A percentile compares a stretch with the other conserved stretches of the same genome.
These are phyloP conservation scores for Protophormia terraenovae DNA, from an alignment of 2,888 invertebrate species.

Conservation along the genomic window DNA sequence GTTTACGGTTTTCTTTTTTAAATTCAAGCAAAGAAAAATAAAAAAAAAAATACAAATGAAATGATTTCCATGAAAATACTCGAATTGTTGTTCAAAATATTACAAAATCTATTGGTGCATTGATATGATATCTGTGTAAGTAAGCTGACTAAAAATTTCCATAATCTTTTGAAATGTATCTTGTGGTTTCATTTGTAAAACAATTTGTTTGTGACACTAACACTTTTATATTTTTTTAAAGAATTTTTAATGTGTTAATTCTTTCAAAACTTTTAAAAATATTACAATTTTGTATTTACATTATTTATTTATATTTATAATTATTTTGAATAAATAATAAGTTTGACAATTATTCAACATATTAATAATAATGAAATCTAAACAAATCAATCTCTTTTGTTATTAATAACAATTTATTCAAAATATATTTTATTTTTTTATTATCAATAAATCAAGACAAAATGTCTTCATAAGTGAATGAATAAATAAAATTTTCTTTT, in stretches of 20 bases:
- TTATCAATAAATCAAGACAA: not conserved
- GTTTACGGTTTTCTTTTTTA: not conserved
- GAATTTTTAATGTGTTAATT: too few species aligned
- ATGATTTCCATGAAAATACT: not conserved
- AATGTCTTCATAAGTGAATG: not conserved
- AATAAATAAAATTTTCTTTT: not conserved
- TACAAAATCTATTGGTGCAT: slow-evolving; percentile 17
- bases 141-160: slow-evolving; percentile 53
- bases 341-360: too few species aligned
- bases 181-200: not conserved
- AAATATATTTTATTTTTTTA: not conserved
- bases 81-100: not conserved
- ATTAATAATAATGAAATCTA: too few species aligned
- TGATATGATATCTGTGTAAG: slow-evolving; percentile 55
- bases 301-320: too few species aligned
- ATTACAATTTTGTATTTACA: too few species aligned
- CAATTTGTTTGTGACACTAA: too few species aligned
- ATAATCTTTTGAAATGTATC: slow-evolving; percentile 61
- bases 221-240: too few species aligned
- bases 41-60: too few species aligned
- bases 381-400: too few species aligned
- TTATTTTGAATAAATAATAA: too few species aligned
- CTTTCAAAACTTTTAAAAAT: too few species aligned
- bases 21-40: not conserved
- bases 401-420: not conserved